Percentiles rank a stretch among this genome's conserved stretches.
Evolutionary conservation across 1,140 invertebrate genomes (phyloP).

Genomic region (Carposina sasakii): DNA sequence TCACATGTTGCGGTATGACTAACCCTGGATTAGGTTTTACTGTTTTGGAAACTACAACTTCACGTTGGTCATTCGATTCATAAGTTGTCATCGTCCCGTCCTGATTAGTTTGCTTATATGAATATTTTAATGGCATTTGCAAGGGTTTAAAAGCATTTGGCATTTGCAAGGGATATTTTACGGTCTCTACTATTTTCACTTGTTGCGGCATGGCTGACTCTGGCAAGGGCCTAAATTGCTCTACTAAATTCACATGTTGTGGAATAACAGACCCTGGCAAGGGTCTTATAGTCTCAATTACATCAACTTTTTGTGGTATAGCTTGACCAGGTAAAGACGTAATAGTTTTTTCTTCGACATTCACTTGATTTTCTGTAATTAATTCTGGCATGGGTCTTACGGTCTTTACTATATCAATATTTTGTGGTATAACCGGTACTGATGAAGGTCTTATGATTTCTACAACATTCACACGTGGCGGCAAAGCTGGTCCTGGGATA

Average conservation of each 20-base stretch:
- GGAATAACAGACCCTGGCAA: background rate
- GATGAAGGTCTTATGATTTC: background rate
- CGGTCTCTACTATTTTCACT: background rate
- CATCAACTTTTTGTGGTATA: background rate
- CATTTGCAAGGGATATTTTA: background rate
- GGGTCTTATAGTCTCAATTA: background rate
- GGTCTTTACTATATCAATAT: background rate
- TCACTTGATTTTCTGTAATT: too few species aligned
- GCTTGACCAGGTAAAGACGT: background rate
- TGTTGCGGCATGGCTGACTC: background rate
- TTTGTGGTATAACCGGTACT: background rate
- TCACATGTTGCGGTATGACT: constrained; percentile 11
- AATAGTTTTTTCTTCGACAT: too few species aligned
- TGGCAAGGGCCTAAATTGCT: background rate
- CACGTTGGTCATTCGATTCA: constrained; percentile 13
- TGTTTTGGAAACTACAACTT: constrained; percentile 17
- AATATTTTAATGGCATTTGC: constrained; percentile 16
- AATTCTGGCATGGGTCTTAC: background rate
- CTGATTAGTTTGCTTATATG: constrained; percentile 22
- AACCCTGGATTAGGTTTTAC: constrained; percentile 1
- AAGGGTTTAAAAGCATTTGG: background rate
- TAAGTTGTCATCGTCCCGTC: constrained; percentile 15
- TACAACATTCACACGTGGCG: too few species aligned
- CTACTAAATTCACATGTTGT: background rate
- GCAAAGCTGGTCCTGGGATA: too few species aligned